Conservation (phyloP, 2,888 invertebrate species). For the Drosophila kuntzei region DNA sequence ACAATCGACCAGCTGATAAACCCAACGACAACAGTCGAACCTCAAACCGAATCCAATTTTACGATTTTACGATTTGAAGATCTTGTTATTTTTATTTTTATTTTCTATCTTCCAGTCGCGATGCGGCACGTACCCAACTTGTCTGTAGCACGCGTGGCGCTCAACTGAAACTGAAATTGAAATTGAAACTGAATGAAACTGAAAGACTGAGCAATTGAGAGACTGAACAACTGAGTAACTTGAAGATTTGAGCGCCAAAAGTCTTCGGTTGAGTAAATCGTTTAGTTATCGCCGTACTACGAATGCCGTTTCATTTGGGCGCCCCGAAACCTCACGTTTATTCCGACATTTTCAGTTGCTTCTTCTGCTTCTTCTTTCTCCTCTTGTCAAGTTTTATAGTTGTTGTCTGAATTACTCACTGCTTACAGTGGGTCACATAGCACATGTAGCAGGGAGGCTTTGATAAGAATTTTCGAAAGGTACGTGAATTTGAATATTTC, state of each 20-base stretch:
- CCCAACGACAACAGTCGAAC: constrained; percentile 1
- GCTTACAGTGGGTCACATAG: constrained; percentile 30
- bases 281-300: constrained; percentile 48
- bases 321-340: constrained; percentile 48
- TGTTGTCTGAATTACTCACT: constrained; percentile 21
- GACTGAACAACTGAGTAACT: constrained; percentile 13
- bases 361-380: constrained; percentile 12
- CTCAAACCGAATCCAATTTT: constrained; percentile 1
- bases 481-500: constrained; percentile 12
- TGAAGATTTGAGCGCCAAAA: constrained; percentile 30
- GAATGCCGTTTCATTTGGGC: constrained; percentile 42
- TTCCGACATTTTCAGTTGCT: constrained; percentile 15
- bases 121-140: constrained; percentile 50
- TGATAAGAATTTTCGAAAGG: constrained; percentile 28
- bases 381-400: constrained; percentile 6
- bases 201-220: constrained; percentile 22
- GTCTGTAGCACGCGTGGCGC: constrained; percentile 69
- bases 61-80: constrained; percentile 1
- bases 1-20: constrained; percentile 46
- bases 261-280: constrained; percentile 26
- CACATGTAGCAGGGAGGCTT: constrained; percentile 10
- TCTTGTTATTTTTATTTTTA: background rate
- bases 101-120: background rate
- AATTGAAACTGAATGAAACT: constrained; percentile 67
- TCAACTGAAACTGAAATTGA: constrained; percentile 70